phyloP scores from a whole-genome alignment of 2,113 vertebrate genomes.

The Grammomys dolichurus region DNA sequence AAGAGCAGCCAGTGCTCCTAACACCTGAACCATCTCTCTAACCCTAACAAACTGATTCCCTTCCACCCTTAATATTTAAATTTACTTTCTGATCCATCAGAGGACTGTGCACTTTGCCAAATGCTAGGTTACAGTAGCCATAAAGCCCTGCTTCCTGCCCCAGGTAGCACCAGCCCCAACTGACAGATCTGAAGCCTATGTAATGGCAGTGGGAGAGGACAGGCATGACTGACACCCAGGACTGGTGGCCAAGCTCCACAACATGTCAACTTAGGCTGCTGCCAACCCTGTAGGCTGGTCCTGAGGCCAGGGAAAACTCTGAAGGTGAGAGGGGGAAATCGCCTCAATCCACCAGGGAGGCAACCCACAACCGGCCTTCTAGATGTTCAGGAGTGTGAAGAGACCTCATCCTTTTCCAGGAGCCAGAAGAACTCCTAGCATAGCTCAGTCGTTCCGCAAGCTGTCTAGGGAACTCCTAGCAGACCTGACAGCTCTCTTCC shows the following conservation, averaged over 20 bases:
- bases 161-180: neutral
- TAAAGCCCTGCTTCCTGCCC: neutral
- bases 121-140: neutral
- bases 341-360: neutral
- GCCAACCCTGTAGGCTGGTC: neutral
- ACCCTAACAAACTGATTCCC: neutral
- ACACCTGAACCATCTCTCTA: neutral
- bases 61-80: neutral
- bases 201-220: neutral
- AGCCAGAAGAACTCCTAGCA: neutral
- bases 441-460: neutral
- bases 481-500: neutral
- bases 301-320: neutral
- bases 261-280: neutral
- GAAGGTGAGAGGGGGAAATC: neutral
- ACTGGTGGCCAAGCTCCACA: neutral
- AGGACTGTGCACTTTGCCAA: neutral
- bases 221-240: neutral
- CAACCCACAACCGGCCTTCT: neutral
- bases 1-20: neutral
- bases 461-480: neutral
- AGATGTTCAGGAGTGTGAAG: neutral
- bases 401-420: neutral
- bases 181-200: neutral
- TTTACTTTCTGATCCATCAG: conserved; percentile 12